phyloP scores from a whole-genome alignment of 1,140 invertebrate species.

The Drosophila parvula region DNA sequence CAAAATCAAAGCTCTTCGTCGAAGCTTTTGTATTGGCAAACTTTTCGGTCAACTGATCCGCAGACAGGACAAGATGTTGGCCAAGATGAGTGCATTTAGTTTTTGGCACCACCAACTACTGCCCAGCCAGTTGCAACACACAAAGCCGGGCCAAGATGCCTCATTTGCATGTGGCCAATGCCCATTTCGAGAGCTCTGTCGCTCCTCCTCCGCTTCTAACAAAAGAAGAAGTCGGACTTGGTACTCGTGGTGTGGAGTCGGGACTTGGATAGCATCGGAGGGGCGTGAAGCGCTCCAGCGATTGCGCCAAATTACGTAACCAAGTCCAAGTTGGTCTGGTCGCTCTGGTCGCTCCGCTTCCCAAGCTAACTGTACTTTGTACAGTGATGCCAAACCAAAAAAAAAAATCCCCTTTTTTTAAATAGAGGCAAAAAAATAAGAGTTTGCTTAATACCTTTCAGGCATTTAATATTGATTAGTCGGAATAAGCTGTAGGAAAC shows the following conservation, averaged over 20 bases:
- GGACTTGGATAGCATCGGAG: conserved; percentile 14
- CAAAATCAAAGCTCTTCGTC: conserved; percentile 30
- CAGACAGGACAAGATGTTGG: conserved; percentile 36
- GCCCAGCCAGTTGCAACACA: conserved; percentile 23
- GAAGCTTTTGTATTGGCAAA: conserved; percentile 15
- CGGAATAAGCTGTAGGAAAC: background rate
- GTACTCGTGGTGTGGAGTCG: background rate
- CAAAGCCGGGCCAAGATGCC: conserved; percentile 31
- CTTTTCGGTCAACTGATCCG: conserved; percentile 26
- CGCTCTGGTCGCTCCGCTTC: conserved; percentile 7
- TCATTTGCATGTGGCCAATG: conserved; percentile 58
- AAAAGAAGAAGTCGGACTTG: conserved; percentile 33
- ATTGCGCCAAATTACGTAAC: conserved; percentile 64
- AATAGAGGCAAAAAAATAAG: too few species aligned
- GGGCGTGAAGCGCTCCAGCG: conserved; percentile 68
- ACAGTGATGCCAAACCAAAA: conserved; percentile 7
- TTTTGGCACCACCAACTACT: conserved; percentile 30
- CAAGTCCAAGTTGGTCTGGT: conserved; percentile 43
- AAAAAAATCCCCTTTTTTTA: background rate
- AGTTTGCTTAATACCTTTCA: background rate
- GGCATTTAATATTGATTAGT: background rate
- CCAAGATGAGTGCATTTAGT: conserved; percentile 9
- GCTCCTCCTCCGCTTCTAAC: conserved; percentile 48
- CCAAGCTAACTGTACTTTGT: conserved; percentile 40
- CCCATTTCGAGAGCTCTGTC: conserved; percentile 48